A percentile compares a stretch with the other conserved stretches of the same genome.
Conservation (phyloP, 2,888 invertebrate species). For the Andrena camellia region DNA sequence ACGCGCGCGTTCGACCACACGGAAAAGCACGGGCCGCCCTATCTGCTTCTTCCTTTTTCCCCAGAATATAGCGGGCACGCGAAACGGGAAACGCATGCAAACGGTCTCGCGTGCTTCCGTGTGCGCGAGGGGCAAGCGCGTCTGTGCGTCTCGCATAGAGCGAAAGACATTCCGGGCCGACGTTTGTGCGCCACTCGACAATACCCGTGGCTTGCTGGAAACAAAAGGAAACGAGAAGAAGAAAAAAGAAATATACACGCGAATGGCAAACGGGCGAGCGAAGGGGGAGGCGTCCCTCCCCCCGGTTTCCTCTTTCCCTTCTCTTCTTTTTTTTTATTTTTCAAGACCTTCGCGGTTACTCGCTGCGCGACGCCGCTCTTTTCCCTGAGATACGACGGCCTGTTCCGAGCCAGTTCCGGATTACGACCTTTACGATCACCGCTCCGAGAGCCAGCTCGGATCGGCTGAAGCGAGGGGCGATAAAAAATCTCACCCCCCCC, state of each 20-base stretch:
- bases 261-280: constrained; percentile 42
- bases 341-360: constrained; percentile 62
- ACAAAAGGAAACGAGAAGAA: constrained; percentile 46
- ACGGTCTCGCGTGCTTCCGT: constrained; percentile 24
- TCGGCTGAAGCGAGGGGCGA: constrained; percentile 24
- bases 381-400: constrained; percentile 58
- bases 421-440: constrained; percentile 64
- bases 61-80: constrained; percentile 50
- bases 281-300: constrained; percentile 18
- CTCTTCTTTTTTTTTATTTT: constrained; percentile 53
- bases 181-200: constrained; percentile 68
- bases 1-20: neutral
- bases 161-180: constrained; percentile 62
- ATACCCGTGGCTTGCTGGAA: constrained; percentile 53
- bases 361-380: constrained; percentile 60
- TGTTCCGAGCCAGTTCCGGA: constrained; percentile 68
- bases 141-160: constrained; percentile 31
- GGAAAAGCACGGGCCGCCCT: constrained; percentile 42
- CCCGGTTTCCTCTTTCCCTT: constrained; percentile 12
- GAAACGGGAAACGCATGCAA: constrained; percentile 53
- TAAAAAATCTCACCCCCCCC: constrained; percentile 40
- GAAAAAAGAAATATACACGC: constrained; percentile 4
- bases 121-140: constrained; percentile 1
- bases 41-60: constrained; percentile 42
- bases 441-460: constrained; percentile 30